phyloP scores from a whole-genome alignment of 2,888 invertebrate genomes.

The Synergus itoensis region DNA sequence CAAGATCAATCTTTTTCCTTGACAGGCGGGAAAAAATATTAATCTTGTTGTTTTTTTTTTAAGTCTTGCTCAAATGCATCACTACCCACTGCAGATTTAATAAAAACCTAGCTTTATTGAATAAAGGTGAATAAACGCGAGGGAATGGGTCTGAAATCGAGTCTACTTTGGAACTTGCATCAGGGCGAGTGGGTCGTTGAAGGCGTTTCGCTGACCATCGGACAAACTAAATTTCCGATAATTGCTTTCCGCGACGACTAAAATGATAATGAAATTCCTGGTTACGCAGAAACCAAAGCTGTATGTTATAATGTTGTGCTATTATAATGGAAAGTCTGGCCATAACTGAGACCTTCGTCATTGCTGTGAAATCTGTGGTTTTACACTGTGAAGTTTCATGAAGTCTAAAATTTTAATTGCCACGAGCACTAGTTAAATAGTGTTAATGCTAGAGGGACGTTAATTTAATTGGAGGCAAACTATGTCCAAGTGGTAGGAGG shows the following conservation, averaged over 20 bases:
- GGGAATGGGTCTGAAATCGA: not conserved
- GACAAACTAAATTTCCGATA: slow-evolving; percentile 74
- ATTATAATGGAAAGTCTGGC: not conserved
- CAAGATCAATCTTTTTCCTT: too few species aligned
- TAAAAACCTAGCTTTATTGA: not conserved
- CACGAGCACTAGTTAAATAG: not conserved
- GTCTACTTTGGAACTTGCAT: not conserved
- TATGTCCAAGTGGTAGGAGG: not conserved
- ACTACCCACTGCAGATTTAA: not conserved
- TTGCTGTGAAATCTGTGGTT: not conserved
- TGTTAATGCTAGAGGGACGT: not conserved
- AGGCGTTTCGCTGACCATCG: slow-evolving; percentile 67
- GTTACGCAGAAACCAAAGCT: slow-evolving; percentile 52
- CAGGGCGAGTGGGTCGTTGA: slow-evolving; percentile 30
- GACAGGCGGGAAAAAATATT: too few species aligned
- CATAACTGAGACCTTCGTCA: slow-evolving; percentile 4
- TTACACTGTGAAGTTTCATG: not conserved
- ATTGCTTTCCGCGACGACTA: slow-evolving; percentile 74
- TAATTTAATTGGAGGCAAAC: not conserved
- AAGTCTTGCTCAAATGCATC: too few species aligned
- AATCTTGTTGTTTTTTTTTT: too few species aligned
- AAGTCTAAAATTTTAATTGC: slow-evolving; percentile 17
- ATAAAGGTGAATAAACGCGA: not conserved
- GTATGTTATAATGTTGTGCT: not conserved
- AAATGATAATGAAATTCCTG: slow-evolving; percentile 76